Base-by-base conservation (phyloP, 1,140 invertebrate species). In the Papilio aristodemus region DNA sequence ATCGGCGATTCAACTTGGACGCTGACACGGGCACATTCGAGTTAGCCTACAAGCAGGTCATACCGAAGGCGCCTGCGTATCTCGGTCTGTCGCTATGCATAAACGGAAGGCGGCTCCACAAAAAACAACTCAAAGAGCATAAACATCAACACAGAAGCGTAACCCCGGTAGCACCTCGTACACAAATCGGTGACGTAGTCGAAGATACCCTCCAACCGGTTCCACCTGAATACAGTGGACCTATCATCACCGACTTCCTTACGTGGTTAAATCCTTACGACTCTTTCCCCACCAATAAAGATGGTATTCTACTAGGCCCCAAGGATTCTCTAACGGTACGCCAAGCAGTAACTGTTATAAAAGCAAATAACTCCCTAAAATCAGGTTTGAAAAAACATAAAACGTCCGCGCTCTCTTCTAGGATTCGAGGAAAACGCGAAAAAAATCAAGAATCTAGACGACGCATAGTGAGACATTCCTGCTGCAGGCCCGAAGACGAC, bases 21-120 rank as follows among this genome's bases (percentile, higher is more conserved):
- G 95, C 96, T 11, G 95, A 96, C 72, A 97, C 96, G 4, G 97
- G 97, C 17, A 92, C 94, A 66, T 99, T 98, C 86, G 97, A 98
- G 84, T 81, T 97, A 69, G 94, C 95, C 14, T 98, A 97, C 85
- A 95, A 94, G 68, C 92, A 94, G 81, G 76, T 92, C 6, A 93
- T 95, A 17, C 95, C 96, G 1, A 94, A 93, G 72, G 95, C 95
- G 4, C 97, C 97, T 11, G 96, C 96, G 1, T 98, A 98, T 83
- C 93, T 97, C 67, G 97, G 97, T 1, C 93, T 96, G 66, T 95
- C 94, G 50, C 86, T 97, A 10, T 94, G 94, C 17, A 93, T 97
- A 0, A 94, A 95, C 59, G 96, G 96, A 6, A 94, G 94, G 73
- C 84, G 84, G 68, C 77, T 92, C 27, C 75, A 90, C n/a, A 91